Base-by-base conservation (phyloP, 64 coral and sea anemone genomes). In the Stichodactyla mertensii region DNA sequence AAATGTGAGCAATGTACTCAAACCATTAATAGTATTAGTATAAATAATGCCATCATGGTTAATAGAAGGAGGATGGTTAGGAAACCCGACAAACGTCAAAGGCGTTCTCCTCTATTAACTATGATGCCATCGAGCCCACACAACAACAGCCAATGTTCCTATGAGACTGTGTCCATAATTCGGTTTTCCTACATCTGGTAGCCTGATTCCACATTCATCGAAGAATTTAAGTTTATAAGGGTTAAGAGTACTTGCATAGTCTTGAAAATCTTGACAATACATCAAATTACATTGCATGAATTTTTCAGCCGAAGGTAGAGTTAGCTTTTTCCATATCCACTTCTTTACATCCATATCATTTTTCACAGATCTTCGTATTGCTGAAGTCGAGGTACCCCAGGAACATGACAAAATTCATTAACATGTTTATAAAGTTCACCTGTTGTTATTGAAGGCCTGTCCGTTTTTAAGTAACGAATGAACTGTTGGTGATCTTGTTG, bases 321-420 rank as follows among this genome's bases (percentile, higher is more conserved):
- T 88, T 1, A 88, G 19, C 58, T 16, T 87, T 77, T 79, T 87
- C 86, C 86, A 87, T 16, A 77, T 88, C 57, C 87, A 88, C 52
- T 52, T 78, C 61, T 51, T 59, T 59, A 80, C 55, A 0, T 18
- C 45, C 87, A 81, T 64, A 31, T 88, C 26, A 51, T 88, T 64
- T 80, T 64, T 52, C 1, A 52, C 23, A 7, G 57, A 55, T 64
- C 77, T 10, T 20, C 61, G 74, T 79, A 88, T 61, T 1, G 57
- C 71, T 10, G 54, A 31, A 10, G 18, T 28, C 2, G 86, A 79
- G 11, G 78, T 81, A 23, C 78, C 78, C 78, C 78, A 31, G 78
- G 16, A 9, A 81, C 78, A 81, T 81, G 27, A 28, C 78, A 81
- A 36, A 52, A 54, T 81, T 81, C 78, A 7, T 81, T 10, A 23